Base-by-base conservation (phyloP, 2,888 invertebrate genomes). In the Eristalis intricaria region DNA sequence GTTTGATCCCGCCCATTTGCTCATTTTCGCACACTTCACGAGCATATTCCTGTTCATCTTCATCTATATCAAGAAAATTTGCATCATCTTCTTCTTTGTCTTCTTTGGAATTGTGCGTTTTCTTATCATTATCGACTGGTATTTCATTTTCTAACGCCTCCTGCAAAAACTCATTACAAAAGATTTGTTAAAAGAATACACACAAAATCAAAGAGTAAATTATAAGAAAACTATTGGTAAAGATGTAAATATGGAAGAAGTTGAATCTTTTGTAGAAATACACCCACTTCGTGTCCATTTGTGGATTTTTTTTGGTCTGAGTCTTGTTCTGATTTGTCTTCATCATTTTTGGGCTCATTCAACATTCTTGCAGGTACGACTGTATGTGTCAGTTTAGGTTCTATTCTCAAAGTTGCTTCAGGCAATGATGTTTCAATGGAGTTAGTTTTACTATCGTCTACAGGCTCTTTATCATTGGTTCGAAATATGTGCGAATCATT, bases 81-180 rank as follows among this genome's bases (percentile, higher is more conserved):
- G n/a, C n/a, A n/a, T 32, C 38, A 22, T 35, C 78, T 50, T 71
- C 56, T 19, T 64, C 63, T 15, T 15, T 5, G 26, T 26, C 26
- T 35, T 35, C 43, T 63, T 26, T 23, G 66, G 56, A 38, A 22
- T 71, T 43, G 60, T 19, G 19, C 38, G 58, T 15, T 80, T 84
- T 43, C 63, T 64, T 66, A 66, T 73, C 70, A 38, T 56, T 58
- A 38, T 22, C n/a, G 38, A 50, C 50, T 56, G 61, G 50, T 40
- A 40, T 50, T 19, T 50, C 50, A 5, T n/a, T 35, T 84, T 84
- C 71, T 73, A 84, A 65, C 75, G 73, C 75, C 75, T 84, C 87
- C 87, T 87, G 87, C 78, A 84, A 87, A 79, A 80, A 80, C 87
- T 87, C 87, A 87, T 87, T 84, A 80, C 71, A 80, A 87, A 69